Percentiles rank a stretch among this genome's conserved stretches.
These are phyloP conservation scores for Monoplex corrugatus DNA, from an alignment of 2,888 invertebrate genomes.

Conservation along the genomic window DNA sequence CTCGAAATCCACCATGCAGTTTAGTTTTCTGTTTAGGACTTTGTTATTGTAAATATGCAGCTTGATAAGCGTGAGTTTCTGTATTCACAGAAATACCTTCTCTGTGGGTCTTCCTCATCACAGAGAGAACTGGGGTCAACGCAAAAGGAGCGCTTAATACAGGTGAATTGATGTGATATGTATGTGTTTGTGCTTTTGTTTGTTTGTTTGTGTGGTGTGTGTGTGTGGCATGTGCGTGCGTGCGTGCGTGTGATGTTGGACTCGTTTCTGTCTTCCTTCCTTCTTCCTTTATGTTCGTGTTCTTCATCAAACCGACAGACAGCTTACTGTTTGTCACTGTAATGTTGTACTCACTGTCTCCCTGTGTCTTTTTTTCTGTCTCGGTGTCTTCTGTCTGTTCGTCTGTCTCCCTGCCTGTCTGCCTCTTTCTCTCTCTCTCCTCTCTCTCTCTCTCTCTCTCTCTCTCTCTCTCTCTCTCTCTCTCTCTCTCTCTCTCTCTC, in stretches of 20 bases:
- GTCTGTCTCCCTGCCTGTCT: background rate
- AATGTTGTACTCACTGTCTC: no score
- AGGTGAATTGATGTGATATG: constrained; percentile 60
- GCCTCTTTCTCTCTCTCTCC: no score
- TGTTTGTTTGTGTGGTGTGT: background rate
- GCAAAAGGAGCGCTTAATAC: constrained; percentile 72
- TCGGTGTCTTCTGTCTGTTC: background rate
- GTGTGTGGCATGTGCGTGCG: background rate
- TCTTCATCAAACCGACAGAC: no score
- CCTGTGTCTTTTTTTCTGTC: background rate
- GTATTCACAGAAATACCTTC: constrained; percentile 71
- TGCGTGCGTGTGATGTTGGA: background rate
- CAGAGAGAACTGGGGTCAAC: constrained; percentile 71
- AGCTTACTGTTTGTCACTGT: no score
- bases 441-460: background rate
- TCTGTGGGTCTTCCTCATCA: constrained; percentile 69
- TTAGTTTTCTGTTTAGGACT: no score
- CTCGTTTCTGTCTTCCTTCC: no score
- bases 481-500: background rate
- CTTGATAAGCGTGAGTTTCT: no score
- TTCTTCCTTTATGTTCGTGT: no score
- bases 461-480: constrained; percentile 15
- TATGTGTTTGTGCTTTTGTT: background rate
- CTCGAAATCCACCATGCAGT: no score
- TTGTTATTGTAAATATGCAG: no score